Conservation (phyloP, 2,797 vertebrate genomes). For the Eulemur coronatus region DNA sequence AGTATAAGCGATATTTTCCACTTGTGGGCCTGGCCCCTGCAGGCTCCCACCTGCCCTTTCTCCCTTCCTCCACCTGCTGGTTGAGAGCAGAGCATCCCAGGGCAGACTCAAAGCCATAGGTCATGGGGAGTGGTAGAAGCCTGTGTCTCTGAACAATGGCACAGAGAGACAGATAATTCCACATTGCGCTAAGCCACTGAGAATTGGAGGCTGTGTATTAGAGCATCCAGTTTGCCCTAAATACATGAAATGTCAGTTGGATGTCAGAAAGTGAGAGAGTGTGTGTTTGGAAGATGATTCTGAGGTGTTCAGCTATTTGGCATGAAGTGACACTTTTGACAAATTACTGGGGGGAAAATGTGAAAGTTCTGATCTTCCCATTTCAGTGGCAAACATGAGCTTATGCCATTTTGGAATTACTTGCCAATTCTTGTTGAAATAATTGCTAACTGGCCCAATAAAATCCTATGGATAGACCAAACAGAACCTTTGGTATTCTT, state of each 20-base stretch:
- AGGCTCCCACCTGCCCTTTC: neutral
- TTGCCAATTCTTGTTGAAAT: neutral
- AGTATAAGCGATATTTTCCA: neutral
- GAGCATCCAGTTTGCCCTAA: neutral
- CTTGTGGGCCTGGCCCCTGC: neutral
- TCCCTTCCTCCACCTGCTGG: neutral
- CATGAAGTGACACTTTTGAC: neutral
- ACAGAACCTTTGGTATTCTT: neutral
- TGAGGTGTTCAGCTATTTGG: neutral
- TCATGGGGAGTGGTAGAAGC: neutral
- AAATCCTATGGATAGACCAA: neutral
- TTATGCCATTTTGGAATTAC: neutral
- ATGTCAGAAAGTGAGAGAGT: neutral
- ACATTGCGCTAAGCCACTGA: rapidly evolving
- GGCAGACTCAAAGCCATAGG: rapidly evolving
- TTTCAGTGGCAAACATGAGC: neutral
- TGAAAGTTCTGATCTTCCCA: neutral
- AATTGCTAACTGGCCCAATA: neutral
- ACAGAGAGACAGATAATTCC: neutral
- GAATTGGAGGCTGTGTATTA: rapidly evolving
- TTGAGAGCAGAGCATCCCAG: rapidly evolving
- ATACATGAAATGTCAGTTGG: neutral
- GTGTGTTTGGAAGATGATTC: neutral
- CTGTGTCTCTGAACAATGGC: neutral
- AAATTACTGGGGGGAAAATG: neutral